Evolutionary conservation across 2,113 vertebrate genomes (phyloP).

Genomic region (Halcyon senegalensis): DNA sequence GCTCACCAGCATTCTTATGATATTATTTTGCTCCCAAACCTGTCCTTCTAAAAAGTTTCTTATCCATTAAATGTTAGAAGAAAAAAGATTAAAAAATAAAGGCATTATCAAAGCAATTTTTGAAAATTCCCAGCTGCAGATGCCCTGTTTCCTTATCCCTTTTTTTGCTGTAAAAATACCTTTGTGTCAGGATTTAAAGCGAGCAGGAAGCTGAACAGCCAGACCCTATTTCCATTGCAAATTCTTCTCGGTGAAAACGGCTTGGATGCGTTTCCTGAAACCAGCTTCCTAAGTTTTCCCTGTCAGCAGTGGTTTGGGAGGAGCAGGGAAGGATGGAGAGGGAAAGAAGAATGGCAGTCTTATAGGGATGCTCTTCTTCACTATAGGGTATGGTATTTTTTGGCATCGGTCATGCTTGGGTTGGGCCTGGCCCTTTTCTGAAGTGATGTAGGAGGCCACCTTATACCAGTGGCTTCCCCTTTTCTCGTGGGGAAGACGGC

Average conservation of each 20-base stretch:
- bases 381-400: background rate
- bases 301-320: background rate
- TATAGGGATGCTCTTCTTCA: background rate
- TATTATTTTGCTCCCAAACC: background rate
- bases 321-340: background rate
- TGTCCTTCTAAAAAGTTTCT: background rate
- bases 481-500: background rate
- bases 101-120: background rate
- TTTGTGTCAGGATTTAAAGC: background rate
- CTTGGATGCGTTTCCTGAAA: constrained; percentile 13
- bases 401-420: background rate
- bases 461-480: background rate
- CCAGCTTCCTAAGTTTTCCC: background rate
- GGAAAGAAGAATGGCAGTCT: background rate
- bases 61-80: background rate
- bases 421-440: background rate
- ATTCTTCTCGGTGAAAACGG: background rate
- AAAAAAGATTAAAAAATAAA: background rate
- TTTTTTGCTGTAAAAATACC: background rate
- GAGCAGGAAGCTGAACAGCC: constrained; percentile 3
- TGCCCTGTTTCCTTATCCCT: background rate
- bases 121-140: background rate
- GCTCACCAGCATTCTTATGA: background rate
- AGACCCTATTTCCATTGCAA: constrained; percentile 2
- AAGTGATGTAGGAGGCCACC: background rate